Conservation (phyloP, 2,888 invertebrate genomes). For the Hartigia nigra region DNA sequence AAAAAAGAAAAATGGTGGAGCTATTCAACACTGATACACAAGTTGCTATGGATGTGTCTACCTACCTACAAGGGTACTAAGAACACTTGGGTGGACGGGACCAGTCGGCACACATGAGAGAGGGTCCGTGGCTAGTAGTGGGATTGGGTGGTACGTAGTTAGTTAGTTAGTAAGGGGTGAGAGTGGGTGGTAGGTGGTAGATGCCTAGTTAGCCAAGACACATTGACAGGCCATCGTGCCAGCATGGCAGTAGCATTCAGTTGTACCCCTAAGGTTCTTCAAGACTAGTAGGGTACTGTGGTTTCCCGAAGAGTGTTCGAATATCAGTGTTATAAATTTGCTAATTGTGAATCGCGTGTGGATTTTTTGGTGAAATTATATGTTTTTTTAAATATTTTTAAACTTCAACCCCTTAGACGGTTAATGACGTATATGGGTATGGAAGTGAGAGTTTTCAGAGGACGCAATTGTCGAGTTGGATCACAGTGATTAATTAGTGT, state of each 20-base stretch:
- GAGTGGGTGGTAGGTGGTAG: conserved; percentile 54
- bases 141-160: conserved; percentile 44
- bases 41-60: neutral
- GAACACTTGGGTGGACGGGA: conserved; percentile 2
- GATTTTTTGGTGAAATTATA: neutral
- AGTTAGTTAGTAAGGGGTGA: conserved; percentile 34
- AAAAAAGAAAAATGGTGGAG: neutral
- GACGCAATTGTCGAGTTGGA: neutral
- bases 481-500: neutral
- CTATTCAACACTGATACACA: neutral
- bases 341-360: neutral
- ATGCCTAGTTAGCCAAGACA: conserved; percentile 58
- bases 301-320: conserved; percentile 13
- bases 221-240: conserved; percentile 55
- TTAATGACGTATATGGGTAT: neutral
- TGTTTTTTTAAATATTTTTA: neutral
- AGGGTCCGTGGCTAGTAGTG: conserved; percentile 31
- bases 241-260: conserved; percentile 46
- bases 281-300: conserved; percentile 25
- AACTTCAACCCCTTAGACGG: neutral
- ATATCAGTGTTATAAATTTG: neutral
- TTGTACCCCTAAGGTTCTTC: conserved; percentile 10
- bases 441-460: neutral
- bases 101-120: conserved; percentile 7
- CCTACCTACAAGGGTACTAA: neutral